These are phyloP conservation scores for Adelphocoris suturalis DNA, from an alignment of 2,888 invertebrate species.

Conservation along the genomic window DNA sequence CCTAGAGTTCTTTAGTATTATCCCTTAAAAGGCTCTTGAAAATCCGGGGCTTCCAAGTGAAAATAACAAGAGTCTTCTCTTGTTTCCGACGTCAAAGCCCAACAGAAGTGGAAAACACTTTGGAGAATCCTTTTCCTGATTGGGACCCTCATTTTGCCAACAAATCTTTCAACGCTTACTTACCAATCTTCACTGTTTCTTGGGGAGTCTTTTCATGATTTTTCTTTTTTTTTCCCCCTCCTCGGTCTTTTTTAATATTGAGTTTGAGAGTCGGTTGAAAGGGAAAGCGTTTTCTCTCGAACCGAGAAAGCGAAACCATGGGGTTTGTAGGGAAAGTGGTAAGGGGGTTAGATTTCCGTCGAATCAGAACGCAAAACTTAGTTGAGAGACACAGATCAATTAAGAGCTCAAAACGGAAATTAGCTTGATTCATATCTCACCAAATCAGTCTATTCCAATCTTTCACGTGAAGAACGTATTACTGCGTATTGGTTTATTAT, in stretches of 20 bases:
- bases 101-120: background rate
- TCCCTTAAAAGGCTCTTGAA: background rate
- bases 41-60: background rate
- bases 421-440: too few relatives aligned
- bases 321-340: background rate
- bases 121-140: background rate
- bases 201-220: background rate
- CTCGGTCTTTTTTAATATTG: background rate
- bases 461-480: too few relatives aligned
- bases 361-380: background rate
- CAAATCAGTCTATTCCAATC: too few relatives aligned
- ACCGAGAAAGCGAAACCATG: background rate
- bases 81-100: background rate
- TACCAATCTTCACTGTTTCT: background rate
- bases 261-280: background rate
- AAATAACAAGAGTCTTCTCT: background rate
- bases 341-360: background rate
- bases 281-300: background rate
- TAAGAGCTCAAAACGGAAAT: too few relatives aligned
- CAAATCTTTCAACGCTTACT: conserved; percentile 1
- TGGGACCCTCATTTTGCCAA: background rate
- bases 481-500: too few relatives aligned
- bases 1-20: background rate
- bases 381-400: too few relatives aligned
- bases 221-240: too few relatives aligned